Evolutionary conservation across 2,888 invertebrate species (phyloP), one percentile per base, ranked within the genome.

Genomic region (Drosophila melanosoma): DNA sequence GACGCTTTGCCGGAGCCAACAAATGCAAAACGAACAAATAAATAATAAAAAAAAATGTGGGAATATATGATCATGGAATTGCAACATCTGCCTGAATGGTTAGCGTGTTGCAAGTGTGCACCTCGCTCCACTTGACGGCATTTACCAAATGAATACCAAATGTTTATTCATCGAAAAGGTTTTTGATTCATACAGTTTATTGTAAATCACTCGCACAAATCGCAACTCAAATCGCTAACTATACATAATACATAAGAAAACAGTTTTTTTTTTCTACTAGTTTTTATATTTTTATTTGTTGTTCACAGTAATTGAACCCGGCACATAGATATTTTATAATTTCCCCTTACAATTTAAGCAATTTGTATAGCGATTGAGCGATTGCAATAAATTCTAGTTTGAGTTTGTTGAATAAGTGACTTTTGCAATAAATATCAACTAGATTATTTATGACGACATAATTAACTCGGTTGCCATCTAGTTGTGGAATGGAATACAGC

Each of bases 1-100:
- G 33, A 45, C 48, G 8, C 20, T 12, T n/a, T 15, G 17, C 23
- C 33, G 12, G 12, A 12, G 26, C 40, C 60, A 40, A n/a, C 57
- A 66, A 40, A 74, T 67, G 74, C 45, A 65, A 72, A 56, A 11
- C 56, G 32, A 52, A 20, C 54, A 63, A 49, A 58, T 40, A 54
- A 51, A 49, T 35, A 32, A 59, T 42, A 26, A 42, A 35, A 26
- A 42, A 35, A 35, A 45, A 20, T 48, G 35, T 59, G 33, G 33
- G 33, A 51, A 48, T 48, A 52, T 36, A 15, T 60, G 32, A 36
- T 40, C 54, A 15, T 45, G 56, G 8, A 36, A 52, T 42, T 49
- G 59, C 56, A 64, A 63, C 74, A 70, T 70, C 51, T 56, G 70
- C 26, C 23, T 42, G 45, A 2, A n/a, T 33, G 12, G 29, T 26